These are phyloP conservation scores for Rhyacophila evoluta DNA, from an alignment of 2,888 invertebrate genomes.

Conservation along the genomic window DNA sequence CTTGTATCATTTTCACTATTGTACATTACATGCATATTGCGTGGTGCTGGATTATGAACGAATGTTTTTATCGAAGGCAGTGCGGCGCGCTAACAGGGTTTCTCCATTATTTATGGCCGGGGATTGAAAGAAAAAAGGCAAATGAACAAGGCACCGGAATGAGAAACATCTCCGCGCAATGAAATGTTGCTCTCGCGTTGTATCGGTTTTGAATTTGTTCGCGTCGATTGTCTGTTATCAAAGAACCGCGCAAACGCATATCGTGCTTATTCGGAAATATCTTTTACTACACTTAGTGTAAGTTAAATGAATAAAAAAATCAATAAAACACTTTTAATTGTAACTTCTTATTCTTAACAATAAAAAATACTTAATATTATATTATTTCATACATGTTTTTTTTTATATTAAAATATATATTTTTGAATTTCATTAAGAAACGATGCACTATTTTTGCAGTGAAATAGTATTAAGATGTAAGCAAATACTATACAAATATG, in stretches of 20 bases:
- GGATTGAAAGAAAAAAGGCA: constrained; percentile 38
- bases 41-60: constrained; percentile 53
- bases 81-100: constrained; percentile 46
- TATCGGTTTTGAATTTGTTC: constrained; percentile 41
- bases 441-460: no score
- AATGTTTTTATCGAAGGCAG: constrained; percentile 50
- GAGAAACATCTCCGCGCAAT: constrained; percentile 20
- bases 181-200: constrained; percentile 27
- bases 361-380: no score
- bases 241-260: constrained; percentile 4
- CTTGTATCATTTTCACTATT: constrained; percentile 51
- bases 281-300: no score
- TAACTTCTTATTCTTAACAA: no score
- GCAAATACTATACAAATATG: no score
- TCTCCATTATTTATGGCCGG: constrained; percentile 47
- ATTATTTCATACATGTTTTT: no score
- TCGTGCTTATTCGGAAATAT: no score
- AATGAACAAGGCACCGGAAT: constrained; percentile 35
- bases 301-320: no score
- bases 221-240: constrained; percentile 26
- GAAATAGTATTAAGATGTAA: no score
- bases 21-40: constrained; percentile 53
- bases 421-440: no score
- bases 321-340: no score
- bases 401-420: no score